Percentiles rank a stretch among this genome's conserved stretches.
phyloP scores from a whole-genome alignment of 1,140 invertebrate species.

The Drosophila suzukii region DNA sequence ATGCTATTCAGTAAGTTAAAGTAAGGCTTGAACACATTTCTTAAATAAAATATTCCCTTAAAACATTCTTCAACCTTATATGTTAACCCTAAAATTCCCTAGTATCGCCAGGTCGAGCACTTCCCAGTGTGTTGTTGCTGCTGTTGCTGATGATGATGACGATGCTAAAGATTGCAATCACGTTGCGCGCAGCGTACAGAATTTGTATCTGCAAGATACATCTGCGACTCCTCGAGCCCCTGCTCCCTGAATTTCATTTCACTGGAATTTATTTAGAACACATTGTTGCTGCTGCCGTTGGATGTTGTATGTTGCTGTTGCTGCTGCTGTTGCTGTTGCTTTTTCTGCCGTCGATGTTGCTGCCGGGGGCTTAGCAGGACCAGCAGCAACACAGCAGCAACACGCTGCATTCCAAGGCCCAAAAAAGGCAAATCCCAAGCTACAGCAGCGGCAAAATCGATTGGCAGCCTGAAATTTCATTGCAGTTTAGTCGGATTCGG shows the following conservation, averaged over 20 bases:
- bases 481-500: constrained; percentile 53
- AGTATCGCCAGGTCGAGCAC: constrained; percentile 1
- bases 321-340: constrained; percentile 31
- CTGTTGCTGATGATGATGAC: constrained; percentile 58
- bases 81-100: too few relatives aligned
- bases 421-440: constrained; percentile 78
- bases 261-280: constrained; percentile 82
- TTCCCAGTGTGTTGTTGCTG: constrained; percentile 27
- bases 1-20: too few relatives aligned
- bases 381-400: constrained; percentile 42
- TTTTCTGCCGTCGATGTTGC: constrained; percentile 34
- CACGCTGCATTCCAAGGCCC: constrained; percentile 74
- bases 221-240: constrained; percentile 47
- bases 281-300: constrained; percentile 58
- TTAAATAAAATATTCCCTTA: background rate
- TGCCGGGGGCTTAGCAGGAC: constrained; percentile 31
- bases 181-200: constrained; percentile 69
- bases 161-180: constrained; percentile 82
- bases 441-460: constrained; percentile 42
- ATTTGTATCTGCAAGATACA: constrained; percentile 78
- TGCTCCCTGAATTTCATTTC: constrained; percentile 70
- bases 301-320: constrained; percentile 34
- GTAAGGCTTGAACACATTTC: background rate
- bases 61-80: background rate
- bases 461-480: constrained; percentile 70